Conservation (phyloP, 1,140 invertebrate genomes). For the Drosophila truncata region DNA sequence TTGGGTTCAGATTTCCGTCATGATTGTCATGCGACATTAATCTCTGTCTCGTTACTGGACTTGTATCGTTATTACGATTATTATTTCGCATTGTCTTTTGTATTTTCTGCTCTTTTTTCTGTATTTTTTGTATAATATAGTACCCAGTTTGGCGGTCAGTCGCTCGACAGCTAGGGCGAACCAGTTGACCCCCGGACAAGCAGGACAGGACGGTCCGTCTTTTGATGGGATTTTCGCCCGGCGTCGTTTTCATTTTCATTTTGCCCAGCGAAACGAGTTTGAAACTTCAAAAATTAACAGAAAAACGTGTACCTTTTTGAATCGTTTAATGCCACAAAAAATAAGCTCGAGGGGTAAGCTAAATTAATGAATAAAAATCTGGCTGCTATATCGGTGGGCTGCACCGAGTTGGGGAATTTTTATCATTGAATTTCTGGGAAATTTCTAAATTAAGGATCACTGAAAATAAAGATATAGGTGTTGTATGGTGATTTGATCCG, state of each 20-base stretch:
- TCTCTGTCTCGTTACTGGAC: constrained; percentile 58
- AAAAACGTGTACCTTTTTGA: constrained; percentile 25
- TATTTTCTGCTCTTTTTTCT: constrained; percentile 3
- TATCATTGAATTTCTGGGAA: not conserved
- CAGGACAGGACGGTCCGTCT: constrained; percentile 22
- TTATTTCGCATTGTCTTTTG: constrained; percentile 52
- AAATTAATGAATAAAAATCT: not conserved
- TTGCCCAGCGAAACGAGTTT: constrained; percentile 47
- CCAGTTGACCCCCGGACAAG: constrained; percentile 48
- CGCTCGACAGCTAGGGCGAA: constrained; percentile 29
- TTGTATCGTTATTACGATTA: constrained; percentile 61
- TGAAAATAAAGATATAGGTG: no score
- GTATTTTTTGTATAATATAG: not conserved
- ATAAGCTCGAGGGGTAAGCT: not conserved
- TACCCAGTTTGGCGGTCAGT: constrained; percentile 36
- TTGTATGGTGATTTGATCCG: no score
- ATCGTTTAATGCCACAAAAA: constrained; percentile 26
- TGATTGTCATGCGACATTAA: constrained; percentile 71
- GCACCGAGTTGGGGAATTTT: not conserved
- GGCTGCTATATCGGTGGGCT: constrained; percentile 2
- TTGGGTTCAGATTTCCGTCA: constrained; percentile 58
- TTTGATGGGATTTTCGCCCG: constrained; percentile 38
- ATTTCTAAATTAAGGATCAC: not conserved
- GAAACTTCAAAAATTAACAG: constrained; percentile 8
- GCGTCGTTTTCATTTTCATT: constrained; percentile 56